phyloP scores from a whole-genome alignment of 2,113 vertebrate genomes.

The Corvus moneduloides region DNA sequence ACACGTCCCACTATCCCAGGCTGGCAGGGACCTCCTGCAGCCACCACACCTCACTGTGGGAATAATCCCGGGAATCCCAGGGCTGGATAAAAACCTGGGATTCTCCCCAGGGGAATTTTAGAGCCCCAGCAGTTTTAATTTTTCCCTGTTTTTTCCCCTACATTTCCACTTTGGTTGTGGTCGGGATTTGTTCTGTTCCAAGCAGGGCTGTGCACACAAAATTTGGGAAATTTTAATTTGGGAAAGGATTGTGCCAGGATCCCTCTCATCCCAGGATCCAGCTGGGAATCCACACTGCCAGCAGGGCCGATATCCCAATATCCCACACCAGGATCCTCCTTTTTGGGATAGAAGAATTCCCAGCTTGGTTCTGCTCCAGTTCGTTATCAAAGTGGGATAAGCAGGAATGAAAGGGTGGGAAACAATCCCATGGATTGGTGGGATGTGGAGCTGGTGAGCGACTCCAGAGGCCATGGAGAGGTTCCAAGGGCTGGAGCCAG shows the following conservation, averaged over 20 bases:
- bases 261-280: neutral
- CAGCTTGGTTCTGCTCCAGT: neutral
- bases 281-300: neutral
- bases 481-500: neutral
- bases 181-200: neutral
- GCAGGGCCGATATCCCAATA: conserved; percentile 5
- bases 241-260: neutral
- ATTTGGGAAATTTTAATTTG: neutral
- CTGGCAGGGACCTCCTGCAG: neutral
- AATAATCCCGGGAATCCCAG: neutral
- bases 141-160: fast-evolving
- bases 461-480: neutral
- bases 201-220: neutral
- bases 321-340: neutral
- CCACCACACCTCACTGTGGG: neutral
- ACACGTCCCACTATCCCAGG: neutral
- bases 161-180: neutral
- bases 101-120: neutral
- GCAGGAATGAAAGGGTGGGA: neutral
- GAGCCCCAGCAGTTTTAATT: neutral
- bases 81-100: neutral
- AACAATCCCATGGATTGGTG: neutral
- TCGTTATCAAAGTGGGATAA: neutral
- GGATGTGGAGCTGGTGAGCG: neutral
- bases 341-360: neutral